A percentile compares a stretch with the other conserved stretches of the same genome.
Conservation (phyloP, 2,888 invertebrate species). For the Lathronympha strigana region DNA sequence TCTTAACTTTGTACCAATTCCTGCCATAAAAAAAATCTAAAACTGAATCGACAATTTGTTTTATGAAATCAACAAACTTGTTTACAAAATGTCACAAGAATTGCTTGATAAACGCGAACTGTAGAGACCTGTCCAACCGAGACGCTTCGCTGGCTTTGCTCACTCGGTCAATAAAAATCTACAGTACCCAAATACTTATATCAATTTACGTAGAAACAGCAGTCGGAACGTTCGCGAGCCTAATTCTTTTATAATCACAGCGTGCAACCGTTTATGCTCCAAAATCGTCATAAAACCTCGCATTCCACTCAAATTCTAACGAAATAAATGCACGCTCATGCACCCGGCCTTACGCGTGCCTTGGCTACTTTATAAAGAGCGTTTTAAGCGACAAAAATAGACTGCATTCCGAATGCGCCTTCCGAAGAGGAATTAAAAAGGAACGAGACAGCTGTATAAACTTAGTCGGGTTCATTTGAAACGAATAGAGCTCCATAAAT, state of each 20-base stretch:
- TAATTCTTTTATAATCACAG: too few relatives aligned
- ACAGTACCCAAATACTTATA: not conserved
- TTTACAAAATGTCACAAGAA: too few relatives aligned
- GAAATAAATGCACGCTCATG: conserved; percentile 17
- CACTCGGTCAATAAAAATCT: too few relatives aligned
- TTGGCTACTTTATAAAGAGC: conserved; percentile 42
- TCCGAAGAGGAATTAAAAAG: conserved; percentile 40
- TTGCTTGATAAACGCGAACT: too few relatives aligned
- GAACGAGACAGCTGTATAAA: conserved; percentile 40
- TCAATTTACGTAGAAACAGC: too few relatives aligned
- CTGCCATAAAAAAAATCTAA: too few relatives aligned
- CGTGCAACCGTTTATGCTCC: not conserved
- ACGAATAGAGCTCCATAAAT: conserved; percentile 41
- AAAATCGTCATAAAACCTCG: not conserved
- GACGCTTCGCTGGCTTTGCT: too few relatives aligned
- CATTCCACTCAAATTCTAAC: not conserved
- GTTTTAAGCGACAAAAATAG: conserved; percentile 42
- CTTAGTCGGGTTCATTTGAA: conserved; percentile 39
- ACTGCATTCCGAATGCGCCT: conserved; percentile 43
- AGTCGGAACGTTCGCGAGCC: too few relatives aligned
- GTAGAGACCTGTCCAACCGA: too few relatives aligned
- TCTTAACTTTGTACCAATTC: too few relatives aligned
- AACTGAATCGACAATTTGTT: too few relatives aligned
- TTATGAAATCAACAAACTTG: too few relatives aligned
- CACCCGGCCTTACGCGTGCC: conserved; percentile 21